These are phyloP conservation scores for Scomber colias DNA, from an alignment of 2,113 vertebrate genomes.

Conservation along the genomic window DNA sequence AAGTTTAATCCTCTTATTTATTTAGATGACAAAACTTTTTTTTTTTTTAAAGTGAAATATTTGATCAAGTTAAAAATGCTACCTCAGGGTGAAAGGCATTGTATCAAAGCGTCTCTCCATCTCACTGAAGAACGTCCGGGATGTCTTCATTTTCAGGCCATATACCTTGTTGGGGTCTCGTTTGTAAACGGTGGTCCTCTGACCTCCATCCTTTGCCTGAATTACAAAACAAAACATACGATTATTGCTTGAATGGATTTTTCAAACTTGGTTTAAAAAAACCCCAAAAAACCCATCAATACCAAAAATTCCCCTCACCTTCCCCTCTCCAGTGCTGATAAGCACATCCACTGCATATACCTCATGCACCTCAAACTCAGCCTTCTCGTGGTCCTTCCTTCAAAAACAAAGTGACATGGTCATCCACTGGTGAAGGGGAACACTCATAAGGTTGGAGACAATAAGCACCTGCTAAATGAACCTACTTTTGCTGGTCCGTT, in stretches of 20 bases:
- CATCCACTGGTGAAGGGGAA: not conserved
- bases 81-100: slow-evolving; percentile 99
- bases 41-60: not conserved
- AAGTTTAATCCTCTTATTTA: not conserved
- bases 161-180: slow-evolving; percentile 97
- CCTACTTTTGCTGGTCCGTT: slow-evolving; percentile 96
- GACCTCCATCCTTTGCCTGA: slow-evolving; percentile 94
- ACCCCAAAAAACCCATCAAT: not conserved
- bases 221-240: not conserved
- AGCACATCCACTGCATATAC: slow-evolving; percentile 98
- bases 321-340: slow-evolving; percentile 96
- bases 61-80: not conserved
- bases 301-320: slow-evolving; percentile 83
- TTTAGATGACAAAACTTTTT: not conserved
- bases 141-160: slow-evolving; percentile 98
- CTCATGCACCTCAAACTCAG: slow-evolving; percentile 97
- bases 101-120: slow-evolving; percentile 96
- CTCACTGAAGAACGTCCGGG: slow-evolving; percentile 97
- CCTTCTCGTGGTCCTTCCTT: slow-evolving; percentile 99
- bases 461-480: not conserved
- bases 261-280: not conserved
- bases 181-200: slow-evolving; percentile 98
- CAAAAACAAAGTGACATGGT: slow-evolving; percentile 9
- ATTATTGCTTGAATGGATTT: not conserved
- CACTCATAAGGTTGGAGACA: not conserved